Evolutionary conservation across 2,888 invertebrate genomes (phyloP), one percentile per base, ranked within the genome.

Genomic region (Micropterix aruncella): DNA sequence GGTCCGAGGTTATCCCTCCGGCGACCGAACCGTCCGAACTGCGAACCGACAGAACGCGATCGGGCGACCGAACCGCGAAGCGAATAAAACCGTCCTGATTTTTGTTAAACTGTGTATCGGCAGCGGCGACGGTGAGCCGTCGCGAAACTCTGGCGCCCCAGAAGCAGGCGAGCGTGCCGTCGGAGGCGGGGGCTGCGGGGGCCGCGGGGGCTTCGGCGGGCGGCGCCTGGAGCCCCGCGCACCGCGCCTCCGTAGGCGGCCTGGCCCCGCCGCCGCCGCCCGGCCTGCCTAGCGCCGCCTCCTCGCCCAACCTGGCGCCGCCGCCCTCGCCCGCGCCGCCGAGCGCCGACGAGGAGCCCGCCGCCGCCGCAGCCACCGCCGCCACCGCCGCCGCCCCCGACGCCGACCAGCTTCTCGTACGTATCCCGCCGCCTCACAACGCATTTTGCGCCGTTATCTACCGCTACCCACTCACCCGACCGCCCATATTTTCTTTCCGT

Each of bases 361-460:
- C 27, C 27, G 27, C 5, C 27, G 12, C 27, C 12, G 7, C 27
- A 7, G 27, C 27, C 27, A 27, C 27, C 27, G 27, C 5, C 12
- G 27, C 27, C 12, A n/a, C n/a, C n/a, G n/a, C n/a, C n/a, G n/a
- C n/a, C n/a, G n/a, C n/a, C n/a, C n/a, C n/a, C n/a, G n/a, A n/a
- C n/a, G n/a, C n/a, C n/a, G n/a, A n/a, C n/a, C n/a, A n/a, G n/a
- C n/a, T n/a, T n/a, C n/a, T 15, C 3, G 16, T 3, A 16, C 38
- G 3, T 14, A 16, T 9, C 14, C 48, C 55, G 2, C 60, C 53
- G 48, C 49, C 54, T 41, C 61, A 64, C 9, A 53, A 53, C 5
- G 53, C 53, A 2, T 45, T 52, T 3, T 18, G 40, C 19, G 16
- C 44, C 2, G 65, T 62, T 12, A 54, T 58, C 44, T 63, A 63